Conservation (phyloP, 2,888 invertebrate genomes). For the Melikaiella ostensackeni region DNA sequence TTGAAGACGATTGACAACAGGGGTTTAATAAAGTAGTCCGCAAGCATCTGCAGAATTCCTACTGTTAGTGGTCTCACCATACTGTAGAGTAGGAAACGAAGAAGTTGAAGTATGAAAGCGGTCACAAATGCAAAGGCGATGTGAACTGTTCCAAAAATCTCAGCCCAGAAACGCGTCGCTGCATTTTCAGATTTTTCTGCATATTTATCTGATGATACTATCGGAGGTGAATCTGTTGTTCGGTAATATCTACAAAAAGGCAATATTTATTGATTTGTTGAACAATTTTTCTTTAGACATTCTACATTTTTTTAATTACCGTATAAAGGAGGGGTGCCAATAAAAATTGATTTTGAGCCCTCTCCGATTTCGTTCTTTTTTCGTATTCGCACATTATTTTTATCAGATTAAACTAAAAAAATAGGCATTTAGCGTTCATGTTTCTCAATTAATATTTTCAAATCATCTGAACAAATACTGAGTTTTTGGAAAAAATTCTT, state of each 20-base stretch:
- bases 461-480: too few species aligned
- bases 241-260: slow-evolving; percentile 78
- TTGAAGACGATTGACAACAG: slow-evolving; percentile 82
- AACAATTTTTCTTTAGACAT: not conserved
- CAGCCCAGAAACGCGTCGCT: slow-evolving; percentile 84
- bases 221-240: slow-evolving; percentile 83
- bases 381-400: too few species aligned
- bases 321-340: too few species aligned
- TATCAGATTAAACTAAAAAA: too few species aligned
- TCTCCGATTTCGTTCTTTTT: too few species aligned
- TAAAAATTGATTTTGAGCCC: too few species aligned
- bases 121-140: slow-evolving; percentile 81
- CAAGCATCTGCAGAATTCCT: slow-evolving; percentile 81
- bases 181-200: slow-evolving; percentile 81
- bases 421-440: too few species aligned
- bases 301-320: not conserved
- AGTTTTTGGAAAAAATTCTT: too few species aligned
- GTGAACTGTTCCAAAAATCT: slow-evolving; percentile 82
- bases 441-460: too few species aligned
- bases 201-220: slow-evolving; percentile 79
- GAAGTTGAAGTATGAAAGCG: slow-evolving; percentile 81
- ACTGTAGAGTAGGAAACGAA: slow-evolving; percentile 80
- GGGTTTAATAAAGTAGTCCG: slow-evolving; percentile 85
- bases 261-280: too few species aligned
- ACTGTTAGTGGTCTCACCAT: slow-evolving; percentile 81